Percentiles rank a stretch among this genome's conserved stretches.
Evolutionary conservation across 2,797 vertebrate genomes (phyloP).

Genomic region (Erpetoichthys calabaricus): DNA sequence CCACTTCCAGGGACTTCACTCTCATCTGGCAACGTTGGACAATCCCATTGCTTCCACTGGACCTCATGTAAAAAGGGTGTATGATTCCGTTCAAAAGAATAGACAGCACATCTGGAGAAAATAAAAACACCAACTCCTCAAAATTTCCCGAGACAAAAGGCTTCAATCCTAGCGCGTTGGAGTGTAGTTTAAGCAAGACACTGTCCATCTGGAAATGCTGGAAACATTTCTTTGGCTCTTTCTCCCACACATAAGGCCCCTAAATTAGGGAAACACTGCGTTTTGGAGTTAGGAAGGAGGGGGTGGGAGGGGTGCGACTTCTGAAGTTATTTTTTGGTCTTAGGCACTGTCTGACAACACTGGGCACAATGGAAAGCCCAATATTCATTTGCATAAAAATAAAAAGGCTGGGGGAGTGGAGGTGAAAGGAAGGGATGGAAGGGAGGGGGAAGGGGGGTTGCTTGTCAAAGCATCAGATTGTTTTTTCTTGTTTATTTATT

Average conservation of each 20-base stretch:
- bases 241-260: slow-evolving; percentile 18
- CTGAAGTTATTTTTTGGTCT: too few relatives aligned
- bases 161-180: slow-evolving; percentile 26
- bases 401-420: too few relatives aligned
- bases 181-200: slow-evolving; percentile 34
- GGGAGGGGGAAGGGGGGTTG: too few relatives aligned
- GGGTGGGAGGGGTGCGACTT: too few relatives aligned
- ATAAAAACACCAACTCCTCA: slow-evolving; percentile 22
- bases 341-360: too few relatives aligned
- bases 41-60: slow-evolving; percentile 56
- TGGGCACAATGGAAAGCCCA: too few relatives aligned
- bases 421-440: too few relatives aligned
- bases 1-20: slow-evolving; percentile 20
- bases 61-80: slow-evolving; percentile 31
- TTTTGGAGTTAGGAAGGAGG: too few relatives aligned
- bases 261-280: too few relatives aligned
- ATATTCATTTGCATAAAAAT: too few relatives aligned
- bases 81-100: slow-evolving; percentile 24
- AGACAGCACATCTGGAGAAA: slow-evolving; percentile 42
- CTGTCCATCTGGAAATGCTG: slow-evolving; percentile 30
- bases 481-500: too few relatives aligned
- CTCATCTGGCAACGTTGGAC: slow-evolving; percentile 28
- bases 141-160: slow-evolving; percentile 19
- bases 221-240: slow-evolving; percentile 16
- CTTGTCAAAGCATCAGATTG: too few relatives aligned